phyloP scores from a whole-genome alignment of 2,797 vertebrate genomes.

The Alectoris magna region DNA sequence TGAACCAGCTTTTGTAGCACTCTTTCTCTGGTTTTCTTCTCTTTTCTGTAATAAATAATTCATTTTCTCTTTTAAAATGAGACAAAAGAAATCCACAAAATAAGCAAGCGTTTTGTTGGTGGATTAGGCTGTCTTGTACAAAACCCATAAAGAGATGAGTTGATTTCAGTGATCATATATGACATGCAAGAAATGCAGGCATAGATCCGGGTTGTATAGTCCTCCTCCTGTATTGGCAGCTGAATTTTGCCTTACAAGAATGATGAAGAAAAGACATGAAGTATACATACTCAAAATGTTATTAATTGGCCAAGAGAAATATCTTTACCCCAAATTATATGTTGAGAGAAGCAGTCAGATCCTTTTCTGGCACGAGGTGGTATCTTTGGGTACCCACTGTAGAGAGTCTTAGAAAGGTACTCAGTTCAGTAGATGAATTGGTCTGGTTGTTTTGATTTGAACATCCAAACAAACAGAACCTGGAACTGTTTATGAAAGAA shows the following conservation, averaged over 20 bases:
- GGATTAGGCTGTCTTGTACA: not conserved
- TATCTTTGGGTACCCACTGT: not conserved
- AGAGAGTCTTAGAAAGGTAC: not conserved
- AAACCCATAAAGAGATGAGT: not conserved
- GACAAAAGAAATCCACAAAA: not conserved
- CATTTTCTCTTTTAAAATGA: not conserved
- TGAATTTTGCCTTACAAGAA: not conserved
- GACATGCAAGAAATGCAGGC: not conserved
- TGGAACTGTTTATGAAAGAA: not conserved
- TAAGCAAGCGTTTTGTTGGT: not conserved
- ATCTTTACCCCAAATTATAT: not conserved
- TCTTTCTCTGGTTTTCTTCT: not conserved
- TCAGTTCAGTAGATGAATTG: not conserved
- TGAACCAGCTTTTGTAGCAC: not conserved
- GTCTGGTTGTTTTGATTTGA: rapidly evolving
- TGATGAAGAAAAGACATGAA: not conserved
- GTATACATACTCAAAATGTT: not conserved
- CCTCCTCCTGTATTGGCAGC: not conserved
- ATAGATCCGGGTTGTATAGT: not conserved
- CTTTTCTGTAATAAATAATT: not conserved
- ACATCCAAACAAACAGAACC: not conserved
- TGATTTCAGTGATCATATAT: not conserved
- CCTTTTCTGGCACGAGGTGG: not conserved
- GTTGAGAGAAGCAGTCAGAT: not conserved
- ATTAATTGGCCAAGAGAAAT: not conserved